Conservation (phyloP, 2,113 vertebrate genomes). For the Vombatus ursinus region DNA sequence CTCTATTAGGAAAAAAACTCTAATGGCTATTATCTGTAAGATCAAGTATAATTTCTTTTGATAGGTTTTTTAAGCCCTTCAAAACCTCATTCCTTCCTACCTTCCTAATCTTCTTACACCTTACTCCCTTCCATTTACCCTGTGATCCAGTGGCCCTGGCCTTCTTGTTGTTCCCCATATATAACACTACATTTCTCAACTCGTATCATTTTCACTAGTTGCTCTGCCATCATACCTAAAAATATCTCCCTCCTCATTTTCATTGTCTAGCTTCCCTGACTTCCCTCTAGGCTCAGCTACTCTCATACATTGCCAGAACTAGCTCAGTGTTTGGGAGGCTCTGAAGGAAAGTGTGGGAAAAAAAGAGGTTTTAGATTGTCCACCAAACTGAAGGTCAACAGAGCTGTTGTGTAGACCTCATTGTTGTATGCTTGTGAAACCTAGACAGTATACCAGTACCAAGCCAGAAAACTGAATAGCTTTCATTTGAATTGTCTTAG, state of each 20-base stretch:
- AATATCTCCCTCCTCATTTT: neutral
- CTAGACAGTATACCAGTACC: neutral
- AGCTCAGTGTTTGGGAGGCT: too few species aligned
- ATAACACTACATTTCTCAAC: neutral
- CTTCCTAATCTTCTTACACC: neutral
- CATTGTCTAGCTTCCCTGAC: neutral
- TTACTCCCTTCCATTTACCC: neutral
- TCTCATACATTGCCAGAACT: neutral
- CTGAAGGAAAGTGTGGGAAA: neutral
- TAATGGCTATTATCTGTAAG: neutral
- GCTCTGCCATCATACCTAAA: neutral
- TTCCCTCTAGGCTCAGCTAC: neutral
- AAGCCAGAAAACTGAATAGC: neutral
- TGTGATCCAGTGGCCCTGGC: neutral
- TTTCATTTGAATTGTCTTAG: neutral
- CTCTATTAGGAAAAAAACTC: neutral
- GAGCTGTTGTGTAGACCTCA: neutral
- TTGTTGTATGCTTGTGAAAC: neutral
- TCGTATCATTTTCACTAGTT: neutral
- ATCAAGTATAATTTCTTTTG: neutral
- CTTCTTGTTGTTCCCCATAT: neutral
- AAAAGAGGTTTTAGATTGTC: neutral
- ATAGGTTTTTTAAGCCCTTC: too few species aligned
- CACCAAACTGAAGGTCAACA: neutral
- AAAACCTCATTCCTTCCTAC: too few species aligned